Evolutionary conservation across 2,888 invertebrate genomes (phyloP), one percentile per base, ranked within the genome.

Genomic region (Dione vanillae): DNA sequence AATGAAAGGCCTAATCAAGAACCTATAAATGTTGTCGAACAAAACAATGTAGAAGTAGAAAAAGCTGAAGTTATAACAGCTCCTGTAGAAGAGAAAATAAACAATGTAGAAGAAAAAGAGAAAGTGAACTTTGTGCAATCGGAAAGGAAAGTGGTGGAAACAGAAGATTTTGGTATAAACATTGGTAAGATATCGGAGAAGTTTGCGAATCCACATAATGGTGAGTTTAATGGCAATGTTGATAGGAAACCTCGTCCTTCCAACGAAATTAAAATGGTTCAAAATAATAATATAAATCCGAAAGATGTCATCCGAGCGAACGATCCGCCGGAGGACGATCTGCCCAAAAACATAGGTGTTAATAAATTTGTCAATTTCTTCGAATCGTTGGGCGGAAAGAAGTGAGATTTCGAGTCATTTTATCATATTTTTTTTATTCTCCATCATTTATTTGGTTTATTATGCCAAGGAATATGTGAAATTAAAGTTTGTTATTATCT

Each of bases 321-420:
- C 47, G 93, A 93, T 51, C 93, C 93, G 0, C 93, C 92, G 0
- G 93, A 93, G 77, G 92, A 93, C 27, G 93, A 93, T 76, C 74
- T 93, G 10, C 93, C 93, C 2, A 93, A 93, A 65, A 93, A 93
- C 49, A 93, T 93, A 76, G 93, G 93, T 0, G 93, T 93, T 0
- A 93, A 92, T 72, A 93, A 92, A 72, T 93, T 93, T 71, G 93
- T 93, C 0, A 93, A 92, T 75, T 93, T 93, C 82, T 93, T 93
- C 66, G 93, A 93, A 74, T 91, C 92, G 14, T 87, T 93, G 16
- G 92, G 92, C 3, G 90, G 90, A 3, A 92, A 92, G 69, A 93
- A 93, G 85, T 92, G 84, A 84, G n/a, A 5, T 8, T 27, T 37
- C 16, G 5, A 14, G 19, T 19, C 19, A 19, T 19, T 0, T 43